Percentiles rank a stretch among this genome's conserved stretches.
These are phyloP conservation scores for Branchellion lobata DNA, from an alignment of 2,888 invertebrate species.

Conservation along the genomic window DNA sequence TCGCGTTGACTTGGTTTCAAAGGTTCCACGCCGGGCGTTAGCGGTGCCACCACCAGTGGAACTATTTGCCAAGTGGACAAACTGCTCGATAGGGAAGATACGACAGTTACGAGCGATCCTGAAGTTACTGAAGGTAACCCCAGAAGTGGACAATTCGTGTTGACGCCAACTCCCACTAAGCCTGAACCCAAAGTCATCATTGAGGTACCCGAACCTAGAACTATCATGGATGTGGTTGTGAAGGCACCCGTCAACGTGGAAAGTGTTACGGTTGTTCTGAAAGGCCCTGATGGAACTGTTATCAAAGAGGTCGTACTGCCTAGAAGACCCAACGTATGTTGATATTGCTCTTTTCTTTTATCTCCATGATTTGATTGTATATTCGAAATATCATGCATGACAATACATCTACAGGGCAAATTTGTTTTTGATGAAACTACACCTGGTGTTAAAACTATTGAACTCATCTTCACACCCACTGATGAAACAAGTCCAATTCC, in stretches of 20 bases:
- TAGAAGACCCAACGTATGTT: not conserved
- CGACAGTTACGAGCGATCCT: not conserved
- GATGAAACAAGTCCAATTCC: not conserved
- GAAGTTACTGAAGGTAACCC: not conserved
- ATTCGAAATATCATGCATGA: not conserved
- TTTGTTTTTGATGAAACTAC: not conserved
- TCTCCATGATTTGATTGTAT: not conserved
- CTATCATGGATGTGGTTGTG: not conserved
- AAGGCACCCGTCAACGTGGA: not conserved
- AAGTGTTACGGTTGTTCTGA: not conserved
- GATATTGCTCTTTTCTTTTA: not conserved
- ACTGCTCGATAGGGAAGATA: not conserved
- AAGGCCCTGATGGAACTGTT: not conserved
- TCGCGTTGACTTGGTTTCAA: too few relatives aligned
- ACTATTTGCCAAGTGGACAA: not conserved
- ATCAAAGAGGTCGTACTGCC: not conserved
- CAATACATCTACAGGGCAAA: not conserved
- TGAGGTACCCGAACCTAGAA: not conserved
- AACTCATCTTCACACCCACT: not conserved
- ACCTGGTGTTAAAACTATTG: not conserved
- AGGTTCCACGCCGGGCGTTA: too few relatives aligned
- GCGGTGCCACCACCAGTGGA: not conserved
- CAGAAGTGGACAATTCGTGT: not conserved
- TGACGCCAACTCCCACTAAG: not conserved
- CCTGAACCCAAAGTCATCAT: not conserved